Evolutionary conservation across 2,113 vertebrate genomes (phyloP), one percentile per base, ranked within the genome.

Genomic region (Sialia sialis): DNA sequence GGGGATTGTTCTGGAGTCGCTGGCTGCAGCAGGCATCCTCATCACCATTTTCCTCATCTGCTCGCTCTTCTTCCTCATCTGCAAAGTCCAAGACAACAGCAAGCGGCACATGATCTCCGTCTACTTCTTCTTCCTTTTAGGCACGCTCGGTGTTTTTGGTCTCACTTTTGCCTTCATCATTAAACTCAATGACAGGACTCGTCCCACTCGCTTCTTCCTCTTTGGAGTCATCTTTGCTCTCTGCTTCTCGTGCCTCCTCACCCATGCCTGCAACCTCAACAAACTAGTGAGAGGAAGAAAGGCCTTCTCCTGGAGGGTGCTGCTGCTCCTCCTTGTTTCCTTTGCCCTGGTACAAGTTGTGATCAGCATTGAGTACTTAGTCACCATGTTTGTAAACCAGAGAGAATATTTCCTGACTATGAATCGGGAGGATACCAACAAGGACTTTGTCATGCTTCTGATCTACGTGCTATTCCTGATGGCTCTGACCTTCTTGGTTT

Each of bases 121-220:
- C 66, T 98, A 98, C 92, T 97, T 98, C 73, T 93, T 99, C 93
- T 99, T 98, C 93, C 96, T 99, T 44, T 60, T 99, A 44, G 98
- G 98, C 17, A 98, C 98, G 0, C 97, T 98, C 0, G 99, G 99
- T 4, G 16, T 99, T 95, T 99, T 99, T 7, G 98, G 98, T 88
- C 96, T 99, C 84, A 98, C 98, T 63, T 99, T 99, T 60, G 97
- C 98, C 93, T 99, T 99, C 95, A 98, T 99, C 96, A 97, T 99
- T 94, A 84, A 55, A 7, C 96, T 97, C 14, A 98, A 98, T 3
- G 38, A 93, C 0, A 95, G 41, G 82, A 99, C 98, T 4, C 98
- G 98, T 78, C 98, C 98, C 59, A 98, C 98, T 5, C 98, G 99
- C 62, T 94, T 99, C 94, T 99, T 99, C 96, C 98, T 99, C 7